Evolutionary conservation across 2,888 invertebrate species (phyloP), one percentile per base, ranked within the genome.

Genomic region (Loripinus fragilis): DNA sequence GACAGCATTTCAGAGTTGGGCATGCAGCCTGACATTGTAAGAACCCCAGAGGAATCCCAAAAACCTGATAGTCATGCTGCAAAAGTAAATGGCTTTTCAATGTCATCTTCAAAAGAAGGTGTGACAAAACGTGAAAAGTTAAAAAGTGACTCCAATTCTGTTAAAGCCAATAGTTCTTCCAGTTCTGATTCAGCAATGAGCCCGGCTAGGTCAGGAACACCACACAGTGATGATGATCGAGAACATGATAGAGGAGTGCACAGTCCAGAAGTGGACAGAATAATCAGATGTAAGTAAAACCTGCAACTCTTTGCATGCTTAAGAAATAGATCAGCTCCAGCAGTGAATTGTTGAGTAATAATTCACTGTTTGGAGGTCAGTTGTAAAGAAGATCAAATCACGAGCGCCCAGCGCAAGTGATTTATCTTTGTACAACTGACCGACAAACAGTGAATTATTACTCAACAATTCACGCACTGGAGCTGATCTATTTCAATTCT

Each of bases 271-370:
- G 68, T 74, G 0, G 80, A 84, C 50, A 72, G 52, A 55, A 80
- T 84, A 76, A 72, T 84, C 23, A 84, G 76, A 80, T 70, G 84
- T 84, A 80, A 84, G 84, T 50, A 17, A 3, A 3, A 8, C 20
- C 45, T 45, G 38, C 12, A 8, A 20, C 20, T 38, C 38, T 38
- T 38, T 38, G 12, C 38, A 38, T 8, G 12, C 5, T 38, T 38
- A 38, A 8, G 12, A 8, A 38, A 38, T 38, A 38, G 5, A 38
- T 38, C 7, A 8, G 38, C 38, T 12, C n/a, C n/a, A n/a, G n/a
- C n/a, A n/a, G n/a, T n/a, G n/a, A n/a, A n/a, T n/a, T n/a, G n/a
- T n/a, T n/a, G n/a, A n/a, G n/a, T n/a, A n/a, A n/a, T n/a, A n/a
- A n/a, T n/a, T n/a, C n/a, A n/a, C n/a, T n/a, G n/a, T n/a, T n/a